Percentiles rank a stretch among this genome's conserved stretches.
These are phyloP conservation scores for Onychostoma macrolepis DNA, from an alignment of 2,113 vertebrate genomes.

Conservation along the genomic window DNA sequence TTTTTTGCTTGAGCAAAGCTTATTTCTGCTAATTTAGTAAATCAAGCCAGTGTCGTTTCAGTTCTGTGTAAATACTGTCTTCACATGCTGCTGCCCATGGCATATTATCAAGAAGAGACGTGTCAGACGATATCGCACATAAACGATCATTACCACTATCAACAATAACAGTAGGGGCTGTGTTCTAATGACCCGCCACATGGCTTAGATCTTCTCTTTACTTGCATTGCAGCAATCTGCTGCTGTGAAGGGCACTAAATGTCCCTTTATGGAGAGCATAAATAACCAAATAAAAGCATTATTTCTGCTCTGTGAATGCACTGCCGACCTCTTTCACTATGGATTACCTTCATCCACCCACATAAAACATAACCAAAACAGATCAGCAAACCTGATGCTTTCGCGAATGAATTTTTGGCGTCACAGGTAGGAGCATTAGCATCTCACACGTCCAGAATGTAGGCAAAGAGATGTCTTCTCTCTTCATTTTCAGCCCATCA, in stretches of 20 bases:
- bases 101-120: constrained; percentile 4
- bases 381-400: background rate
- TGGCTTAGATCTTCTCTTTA: constrained; percentile 38
- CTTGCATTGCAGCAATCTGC: constrained; percentile 24
- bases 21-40: constrained; percentile 1
- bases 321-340: constrained; percentile 60
- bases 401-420: background rate
- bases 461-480: constrained; percentile 87
- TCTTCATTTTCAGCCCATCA: constrained; percentile 96
- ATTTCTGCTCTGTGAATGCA: constrained; percentile 78
- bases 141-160: constrained; percentile 34
- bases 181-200: constrained; percentile 34
- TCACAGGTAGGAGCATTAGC: constrained; percentile 7
- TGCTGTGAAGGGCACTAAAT: constrained; percentile 51
- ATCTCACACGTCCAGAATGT: constrained; percentile 58
- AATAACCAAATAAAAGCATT: constrained; percentile 83
- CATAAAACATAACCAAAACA: constrained; percentile 16
- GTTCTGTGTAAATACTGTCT: constrained; percentile 4
- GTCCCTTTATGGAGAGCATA: constrained; percentile 73
- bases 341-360: constrained; percentile 49
- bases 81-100: constrained; percentile 10
- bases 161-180: constrained; percentile 18
- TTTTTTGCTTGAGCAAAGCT: background rate
- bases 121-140: background rate
- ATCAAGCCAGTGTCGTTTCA: background rate